Percentiles rank a stretch among this genome's conserved stretches.
Evolutionary conservation across 1,140 invertebrate genomes (phyloP).

Genomic region (Cydia strobilella): DNA sequence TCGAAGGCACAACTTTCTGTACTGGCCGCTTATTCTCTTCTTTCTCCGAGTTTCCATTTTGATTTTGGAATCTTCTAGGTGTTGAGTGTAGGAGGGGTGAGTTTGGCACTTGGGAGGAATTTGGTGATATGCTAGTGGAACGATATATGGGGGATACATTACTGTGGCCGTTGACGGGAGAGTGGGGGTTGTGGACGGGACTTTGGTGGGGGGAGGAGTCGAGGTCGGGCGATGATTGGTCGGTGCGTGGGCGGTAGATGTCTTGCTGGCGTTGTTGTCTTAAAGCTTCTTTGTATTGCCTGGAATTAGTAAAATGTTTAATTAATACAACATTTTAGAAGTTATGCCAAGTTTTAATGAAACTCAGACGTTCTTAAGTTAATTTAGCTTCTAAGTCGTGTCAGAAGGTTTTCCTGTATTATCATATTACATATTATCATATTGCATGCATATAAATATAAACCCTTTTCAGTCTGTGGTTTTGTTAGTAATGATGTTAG

Average conservation of each 20-base stretch:
- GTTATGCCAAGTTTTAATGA: constrained; percentile 7
- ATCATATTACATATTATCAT: background rate
- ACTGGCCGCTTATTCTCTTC: constrained; percentile 78
- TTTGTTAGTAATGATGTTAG: constrained; percentile 28
- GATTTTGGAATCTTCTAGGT: constrained; percentile 65
- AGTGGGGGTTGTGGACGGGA: constrained; percentile 69
- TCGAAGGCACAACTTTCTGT: constrained; percentile 82
- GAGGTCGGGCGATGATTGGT: constrained; percentile 72
- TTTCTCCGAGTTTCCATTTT: constrained; percentile 67
- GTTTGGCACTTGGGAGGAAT: constrained; percentile 60
- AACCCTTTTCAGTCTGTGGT: constrained; percentile 1
- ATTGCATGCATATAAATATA: constrained; percentile 18
- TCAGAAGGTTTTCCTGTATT: background rate
- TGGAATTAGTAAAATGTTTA: constrained; percentile 60
- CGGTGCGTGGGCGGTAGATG: constrained; percentile 84
- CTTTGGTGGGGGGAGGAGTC: constrained; percentile 69
- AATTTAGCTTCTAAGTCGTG: background rate
- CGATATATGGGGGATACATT: constrained; percentile 69
- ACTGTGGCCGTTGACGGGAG: constrained; percentile 75
- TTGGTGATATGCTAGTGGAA: constrained; percentile 54
- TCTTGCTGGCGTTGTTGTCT: constrained; percentile 90
- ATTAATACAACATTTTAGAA: background rate
- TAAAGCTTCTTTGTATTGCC: constrained; percentile 94
- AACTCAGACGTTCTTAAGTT: constrained; percentile 14
- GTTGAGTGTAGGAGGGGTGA: constrained; percentile 74